Percentiles rank a stretch among this genome's conserved stretches.
Evolutionary conservation across 2,797 vertebrate genomes (phyloP).

Genomic region (Spea hammondii): DNA sequence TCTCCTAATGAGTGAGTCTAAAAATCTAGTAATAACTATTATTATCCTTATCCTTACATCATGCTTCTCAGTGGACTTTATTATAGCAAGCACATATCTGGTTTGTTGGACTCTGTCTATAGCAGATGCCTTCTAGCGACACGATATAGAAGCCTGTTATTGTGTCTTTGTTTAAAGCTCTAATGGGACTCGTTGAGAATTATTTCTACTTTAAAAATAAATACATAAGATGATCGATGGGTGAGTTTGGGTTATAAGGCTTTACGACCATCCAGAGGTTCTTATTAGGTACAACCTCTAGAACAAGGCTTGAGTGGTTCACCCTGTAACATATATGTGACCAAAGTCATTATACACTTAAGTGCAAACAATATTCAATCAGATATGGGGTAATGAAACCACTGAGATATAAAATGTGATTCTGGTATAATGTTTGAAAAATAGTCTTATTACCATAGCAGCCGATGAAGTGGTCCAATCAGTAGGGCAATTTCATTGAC

Average conservation of each 20-base stretch:
- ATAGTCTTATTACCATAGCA: too few species aligned
- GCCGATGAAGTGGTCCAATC: too few species aligned
- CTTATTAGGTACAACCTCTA: conserved; percentile 19
- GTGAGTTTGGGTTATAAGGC: conserved; percentile 38
- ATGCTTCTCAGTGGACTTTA: not conserved
- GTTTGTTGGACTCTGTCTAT: conserved; percentile 13
- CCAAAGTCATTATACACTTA: too few species aligned
- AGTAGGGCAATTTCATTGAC: too few species aligned
- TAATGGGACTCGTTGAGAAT: conserved; percentile 40
- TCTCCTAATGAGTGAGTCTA: too few species aligned
- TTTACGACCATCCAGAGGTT: conserved; percentile 39
- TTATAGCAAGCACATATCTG: conserved; percentile 8
- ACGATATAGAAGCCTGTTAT: conserved; percentile 48
- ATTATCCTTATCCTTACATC: too few species aligned
- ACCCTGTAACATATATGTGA: not conserved
- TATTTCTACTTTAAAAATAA: conserved; percentile 49
- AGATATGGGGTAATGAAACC: too few species aligned
- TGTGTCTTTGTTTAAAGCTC: conserved; percentile 44
- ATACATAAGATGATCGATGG: conserved; percentile 48
- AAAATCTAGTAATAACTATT: too few species aligned
- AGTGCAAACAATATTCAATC: too few species aligned
- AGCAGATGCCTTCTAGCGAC: conserved; percentile 42
- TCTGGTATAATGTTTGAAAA: too few species aligned
- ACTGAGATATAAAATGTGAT: too few species aligned
- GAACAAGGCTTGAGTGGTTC: conserved; percentile 32